These are phyloP conservation scores for Turnix velox DNA, from an alignment of 2,113 vertebrate genomes.

Conservation along the genomic window DNA sequence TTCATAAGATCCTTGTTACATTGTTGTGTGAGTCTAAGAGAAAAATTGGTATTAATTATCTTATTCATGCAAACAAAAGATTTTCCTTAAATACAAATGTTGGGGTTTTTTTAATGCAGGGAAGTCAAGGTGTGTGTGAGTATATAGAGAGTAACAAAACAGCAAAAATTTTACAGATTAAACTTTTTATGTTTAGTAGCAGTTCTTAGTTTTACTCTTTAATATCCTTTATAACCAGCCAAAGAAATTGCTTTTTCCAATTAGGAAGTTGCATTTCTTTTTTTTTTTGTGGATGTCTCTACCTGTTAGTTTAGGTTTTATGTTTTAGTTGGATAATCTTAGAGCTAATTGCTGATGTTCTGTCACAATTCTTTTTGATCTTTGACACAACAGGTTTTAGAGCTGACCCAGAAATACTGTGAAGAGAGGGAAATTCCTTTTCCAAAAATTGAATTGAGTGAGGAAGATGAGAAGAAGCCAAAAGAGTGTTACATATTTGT, in stretches of 20 bases:
- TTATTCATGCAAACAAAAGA: background rate
- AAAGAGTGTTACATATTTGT: slow-evolving; percentile 77
- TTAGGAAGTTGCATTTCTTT: background rate
- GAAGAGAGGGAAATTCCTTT: slow-evolving; percentile 74
- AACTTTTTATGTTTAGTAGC: background rate
- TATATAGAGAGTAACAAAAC: background rate
- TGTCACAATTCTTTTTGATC: background rate
- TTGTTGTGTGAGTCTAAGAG: background rate
- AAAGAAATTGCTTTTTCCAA: background rate
- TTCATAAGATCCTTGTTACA: background rate
- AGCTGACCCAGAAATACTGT: slow-evolving; percentile 74
- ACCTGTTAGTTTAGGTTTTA: background rate
- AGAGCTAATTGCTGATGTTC: background rate
- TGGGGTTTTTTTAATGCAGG: background rate
- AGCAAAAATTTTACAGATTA: background rate
- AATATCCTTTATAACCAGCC: background rate
- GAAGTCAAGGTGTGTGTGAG: background rate
- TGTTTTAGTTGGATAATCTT: background rate
- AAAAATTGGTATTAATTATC: background rate
- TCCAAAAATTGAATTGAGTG: slow-evolving; percentile 61
- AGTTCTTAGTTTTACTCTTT: background rate
- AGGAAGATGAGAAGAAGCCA: slow-evolving; percentile 64
- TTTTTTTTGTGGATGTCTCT: background rate
- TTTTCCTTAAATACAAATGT: background rate
- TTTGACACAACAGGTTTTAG: slow-evolving; percentile 61